A percentile compares a stretch with the other conserved stretches of the same genome.
phyloP scores from a whole-genome alignment of 2,888 invertebrate genomes.

The Xestia xanthographa region DNA sequence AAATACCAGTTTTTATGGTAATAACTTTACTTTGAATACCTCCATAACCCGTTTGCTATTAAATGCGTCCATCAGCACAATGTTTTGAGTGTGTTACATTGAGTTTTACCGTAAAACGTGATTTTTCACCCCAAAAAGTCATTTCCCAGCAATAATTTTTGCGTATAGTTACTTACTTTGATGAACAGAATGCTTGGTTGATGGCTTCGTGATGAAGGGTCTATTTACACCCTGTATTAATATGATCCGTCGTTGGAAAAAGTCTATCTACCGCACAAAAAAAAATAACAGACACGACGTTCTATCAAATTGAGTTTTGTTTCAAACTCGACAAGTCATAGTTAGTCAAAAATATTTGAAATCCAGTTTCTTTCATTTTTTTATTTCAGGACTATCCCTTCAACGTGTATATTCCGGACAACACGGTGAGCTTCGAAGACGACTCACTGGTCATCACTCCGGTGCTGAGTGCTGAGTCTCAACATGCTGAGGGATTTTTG shows the following conservation, averaged over 20 bases:
- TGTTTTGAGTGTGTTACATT: too few relatives aligned
- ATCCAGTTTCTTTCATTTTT: not conserved
- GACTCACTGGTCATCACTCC: slow-evolving; percentile 92
- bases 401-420: slow-evolving; percentile 91
- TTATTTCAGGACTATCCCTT: slow-evolving; percentile 88
- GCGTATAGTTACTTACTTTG: too few relatives aligned
- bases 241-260: not conserved
- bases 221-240: too few relatives aligned
- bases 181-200: too few relatives aligned
- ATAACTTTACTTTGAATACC: too few relatives aligned
- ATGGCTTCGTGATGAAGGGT: too few relatives aligned
- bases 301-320: not conserved
- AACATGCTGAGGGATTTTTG: slow-evolving; percentile 86
- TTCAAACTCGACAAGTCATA: not conserved
- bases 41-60: too few relatives aligned
- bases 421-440: slow-evolving; percentile 87
- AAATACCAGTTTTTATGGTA: too few relatives aligned
- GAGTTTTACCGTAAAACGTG: too few relatives aligned
- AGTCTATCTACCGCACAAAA: not conserved
- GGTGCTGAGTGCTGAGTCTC: slow-evolving; percentile 82
- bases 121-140: too few relatives aligned
- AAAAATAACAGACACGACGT: not conserved
- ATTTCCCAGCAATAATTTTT: too few relatives aligned
- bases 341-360: not conserved
- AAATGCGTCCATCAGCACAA: too few relatives aligned